Conservation (phyloP, 2,888 invertebrate species). For the Epinotia brunnichana region DNA sequence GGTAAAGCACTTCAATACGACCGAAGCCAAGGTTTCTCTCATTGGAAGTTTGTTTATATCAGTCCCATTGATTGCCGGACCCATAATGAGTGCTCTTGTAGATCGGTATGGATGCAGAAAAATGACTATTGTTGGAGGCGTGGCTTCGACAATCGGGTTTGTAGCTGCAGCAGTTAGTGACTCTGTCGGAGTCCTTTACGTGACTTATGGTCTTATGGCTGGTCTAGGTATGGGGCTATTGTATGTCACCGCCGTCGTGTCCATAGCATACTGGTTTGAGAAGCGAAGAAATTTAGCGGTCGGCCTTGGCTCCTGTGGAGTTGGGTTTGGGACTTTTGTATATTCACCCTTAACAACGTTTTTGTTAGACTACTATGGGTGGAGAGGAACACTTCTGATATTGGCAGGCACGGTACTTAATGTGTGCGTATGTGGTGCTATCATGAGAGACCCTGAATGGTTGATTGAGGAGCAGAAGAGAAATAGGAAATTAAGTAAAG, state of each 20-base stretch:
- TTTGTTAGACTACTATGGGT: slow-evolving; percentile 89
- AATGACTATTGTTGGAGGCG: slow-evolving; percentile 89
- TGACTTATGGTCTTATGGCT: slow-evolving; percentile 93
- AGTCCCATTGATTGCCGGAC: slow-evolving; percentile 93
- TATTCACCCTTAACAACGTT: slow-evolving; percentile 93
- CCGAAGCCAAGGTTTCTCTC: slow-evolving; percentile 93
- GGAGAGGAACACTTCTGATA: slow-evolving; percentile 91
- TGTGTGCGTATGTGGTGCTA: slow-evolving; percentile 92
- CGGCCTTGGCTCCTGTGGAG: slow-evolving; percentile 94
- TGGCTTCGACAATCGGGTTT: slow-evolving; percentile 90
- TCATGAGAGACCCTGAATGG: slow-evolving; percentile 96
- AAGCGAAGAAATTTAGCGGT: slow-evolving; percentile 93
- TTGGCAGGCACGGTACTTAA: slow-evolving; percentile 93
- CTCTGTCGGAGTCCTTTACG: slow-evolving; percentile 89
- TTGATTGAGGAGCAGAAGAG: slow-evolving; percentile 86
- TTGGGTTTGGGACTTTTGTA: slow-evolving; percentile 94
- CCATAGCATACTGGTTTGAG: slow-evolving; percentile 96
- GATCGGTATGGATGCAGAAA: slow-evolving; percentile 92
- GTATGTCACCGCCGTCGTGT: slow-evolving; percentile 95
- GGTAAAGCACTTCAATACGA: slow-evolving; percentile 88
- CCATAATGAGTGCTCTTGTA: slow-evolving; percentile 92
- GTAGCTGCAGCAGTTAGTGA: slow-evolving; percentile 88
- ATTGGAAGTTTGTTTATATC: slow-evolving; percentile 95
- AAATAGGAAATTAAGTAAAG: slow-evolving; percentile 77
- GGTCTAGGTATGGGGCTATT: slow-evolving; percentile 92